Evolutionary conservation across 2,888 invertebrate species (phyloP).

Genomic region (Leptodirus hochenwartii): DNA sequence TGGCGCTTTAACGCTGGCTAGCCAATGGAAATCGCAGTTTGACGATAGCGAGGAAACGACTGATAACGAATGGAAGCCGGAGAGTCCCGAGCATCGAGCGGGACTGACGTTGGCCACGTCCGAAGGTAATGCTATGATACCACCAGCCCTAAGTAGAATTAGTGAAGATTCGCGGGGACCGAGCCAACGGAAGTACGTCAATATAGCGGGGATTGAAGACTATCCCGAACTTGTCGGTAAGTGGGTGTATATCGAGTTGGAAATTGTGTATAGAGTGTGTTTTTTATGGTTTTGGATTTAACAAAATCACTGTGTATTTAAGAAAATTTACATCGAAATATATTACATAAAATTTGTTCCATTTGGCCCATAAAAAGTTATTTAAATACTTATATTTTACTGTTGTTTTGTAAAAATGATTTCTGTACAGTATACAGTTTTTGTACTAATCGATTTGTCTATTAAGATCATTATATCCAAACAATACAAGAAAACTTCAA

Average conservation of each 20-base stretch:
- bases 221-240: conserved; percentile 43
- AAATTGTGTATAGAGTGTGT: too few relatives aligned
- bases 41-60: conserved; percentile 91
- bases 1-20: conserved; percentile 77
- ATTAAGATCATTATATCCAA: too few relatives aligned
- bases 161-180: conserved; percentile 33
- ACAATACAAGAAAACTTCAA: too few relatives aligned
- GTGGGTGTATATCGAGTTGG: conserved; percentile 11
- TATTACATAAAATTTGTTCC: too few relatives aligned
- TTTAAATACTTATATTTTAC: too few relatives aligned
- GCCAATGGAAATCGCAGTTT: conserved; percentile 92
- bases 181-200: conserved; percentile 39
- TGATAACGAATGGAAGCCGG: conserved; percentile 87
- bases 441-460: too few relatives aligned
- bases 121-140: conserved; percentile 13
- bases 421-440: too few relatives aligned
- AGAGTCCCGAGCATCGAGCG: conserved; percentile 40
- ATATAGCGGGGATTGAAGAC: conserved; percentile 65
- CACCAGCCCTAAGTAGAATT: conserved; percentile 26
- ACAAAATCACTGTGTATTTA: too few relatives aligned
- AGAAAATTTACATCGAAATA: too few relatives aligned
- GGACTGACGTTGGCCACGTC: conserved; percentile 17
- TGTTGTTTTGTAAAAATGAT: too few relatives aligned
- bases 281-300: too few relatives aligned
- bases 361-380: too few relatives aligned